These are phyloP conservation scores for Cephonodes hylas DNA, from an alignment of 2,888 invertebrate species.

Conservation along the genomic window DNA sequence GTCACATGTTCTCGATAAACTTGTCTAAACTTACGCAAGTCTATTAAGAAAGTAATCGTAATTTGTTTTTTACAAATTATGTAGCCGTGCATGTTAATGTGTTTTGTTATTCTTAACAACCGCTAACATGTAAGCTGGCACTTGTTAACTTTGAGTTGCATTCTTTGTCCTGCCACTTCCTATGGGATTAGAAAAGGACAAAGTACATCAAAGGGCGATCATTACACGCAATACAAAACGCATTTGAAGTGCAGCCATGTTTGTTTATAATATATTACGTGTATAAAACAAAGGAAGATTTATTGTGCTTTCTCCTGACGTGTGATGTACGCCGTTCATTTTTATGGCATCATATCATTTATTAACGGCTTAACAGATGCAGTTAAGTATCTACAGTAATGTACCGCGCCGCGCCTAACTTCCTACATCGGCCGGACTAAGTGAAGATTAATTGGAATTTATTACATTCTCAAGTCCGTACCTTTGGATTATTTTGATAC, in stretches of 20 bases:
- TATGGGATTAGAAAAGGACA: neutral
- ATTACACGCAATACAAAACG: conserved; percentile 15
- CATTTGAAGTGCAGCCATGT: conserved; percentile 30
- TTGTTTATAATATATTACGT: conserved; percentile 41
- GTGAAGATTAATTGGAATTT: no score
- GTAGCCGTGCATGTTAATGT: neutral
- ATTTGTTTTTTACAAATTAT: conserved; percentile 10
- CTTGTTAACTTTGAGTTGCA: neutral
- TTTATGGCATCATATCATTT: conserved; percentile 54
- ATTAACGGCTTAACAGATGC: conserved; percentile 38
- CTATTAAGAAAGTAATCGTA: conserved; percentile 6
- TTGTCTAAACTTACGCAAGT: conserved; percentile 8
- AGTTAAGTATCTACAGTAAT: conserved; percentile 12
- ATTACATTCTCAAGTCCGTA: no score
- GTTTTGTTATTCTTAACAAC: neutral
- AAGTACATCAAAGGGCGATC: conserved; percentile 7
- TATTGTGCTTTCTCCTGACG: conserved; percentile 59
- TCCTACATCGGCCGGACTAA: neutral
- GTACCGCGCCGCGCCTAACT: neutral
- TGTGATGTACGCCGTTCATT: conserved; percentile 54
- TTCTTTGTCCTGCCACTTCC: neutral
- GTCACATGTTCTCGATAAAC: conserved; percentile 4
- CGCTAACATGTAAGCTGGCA: neutral
- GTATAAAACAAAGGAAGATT: conserved; percentile 68
- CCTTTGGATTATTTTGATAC: no score